A percentile compares a stretch with the other conserved stretches of the same genome.
phyloP scores from a whole-genome alignment of 2,113 vertebrate species.

The Oryzias woworae region DNA sequence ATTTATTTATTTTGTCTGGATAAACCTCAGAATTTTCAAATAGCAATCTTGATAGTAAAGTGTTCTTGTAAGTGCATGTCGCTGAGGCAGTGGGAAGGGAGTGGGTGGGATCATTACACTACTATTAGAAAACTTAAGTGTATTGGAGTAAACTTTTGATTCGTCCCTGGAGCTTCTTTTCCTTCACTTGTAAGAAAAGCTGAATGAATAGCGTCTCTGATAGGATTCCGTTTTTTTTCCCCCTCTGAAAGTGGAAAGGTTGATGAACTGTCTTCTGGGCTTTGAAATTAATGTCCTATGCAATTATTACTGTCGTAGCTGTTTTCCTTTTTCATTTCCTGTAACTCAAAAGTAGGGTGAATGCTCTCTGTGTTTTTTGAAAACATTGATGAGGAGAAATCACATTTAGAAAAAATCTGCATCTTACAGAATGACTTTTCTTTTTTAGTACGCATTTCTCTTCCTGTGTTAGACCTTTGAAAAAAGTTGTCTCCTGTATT shows the following conservation, averaged over 20 bases:
- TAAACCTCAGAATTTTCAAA: constrained; percentile 39
- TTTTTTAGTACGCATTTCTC: constrained; percentile 3
- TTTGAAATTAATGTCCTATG: constrained; percentile 71
- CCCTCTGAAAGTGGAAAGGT: constrained; percentile 40
- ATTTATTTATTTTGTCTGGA: constrained; percentile 15
- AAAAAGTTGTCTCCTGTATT: neutral
- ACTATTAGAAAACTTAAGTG: constrained; percentile 57
- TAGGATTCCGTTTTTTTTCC: too few species aligned
- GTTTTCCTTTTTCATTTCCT: constrained; percentile 60
- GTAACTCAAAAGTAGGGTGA: constrained; percentile 34
- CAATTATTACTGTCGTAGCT: constrained; percentile 66
- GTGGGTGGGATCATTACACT: constrained; percentile 35
- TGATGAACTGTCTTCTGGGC: constrained; percentile 53
- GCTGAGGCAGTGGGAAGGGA: neutral
- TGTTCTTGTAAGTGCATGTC: too few species aligned
- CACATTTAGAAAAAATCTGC: constrained; percentile 22
- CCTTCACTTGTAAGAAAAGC: constrained; percentile 54
- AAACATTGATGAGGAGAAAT: constrained; percentile 26
- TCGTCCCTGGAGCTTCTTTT: constrained; percentile 58
- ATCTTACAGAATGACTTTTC: constrained; percentile 14
- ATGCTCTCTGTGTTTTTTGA: constrained; percentile 43
- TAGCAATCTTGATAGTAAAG: neutral
- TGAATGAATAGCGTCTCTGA: constrained; percentile 67
- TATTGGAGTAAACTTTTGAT: constrained; percentile 68
- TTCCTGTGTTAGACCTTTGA: constrained; percentile 4